Evolutionary conservation across 2,888 invertebrate genomes (phyloP).

Genomic region (Hirtodrosophila confusa): DNA sequence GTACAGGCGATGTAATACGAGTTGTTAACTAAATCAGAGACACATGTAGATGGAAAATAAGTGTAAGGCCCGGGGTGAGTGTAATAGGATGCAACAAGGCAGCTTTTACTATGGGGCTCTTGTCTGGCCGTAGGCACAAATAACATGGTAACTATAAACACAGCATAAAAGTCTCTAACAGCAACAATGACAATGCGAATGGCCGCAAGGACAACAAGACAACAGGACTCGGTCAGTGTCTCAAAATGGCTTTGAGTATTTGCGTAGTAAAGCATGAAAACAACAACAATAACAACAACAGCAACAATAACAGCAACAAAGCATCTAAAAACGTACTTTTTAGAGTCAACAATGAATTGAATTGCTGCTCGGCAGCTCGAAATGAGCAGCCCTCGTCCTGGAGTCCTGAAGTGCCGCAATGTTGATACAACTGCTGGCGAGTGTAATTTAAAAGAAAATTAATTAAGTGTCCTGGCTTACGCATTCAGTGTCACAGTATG

Average conservation of each 20-base stretch:
- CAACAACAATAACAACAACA: slow-evolving; percentile 2
- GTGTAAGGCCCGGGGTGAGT: background rate
- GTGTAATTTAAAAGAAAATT: slow-evolving; percentile 73
- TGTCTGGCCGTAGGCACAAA: slow-evolving; percentile 51
- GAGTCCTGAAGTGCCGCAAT: slow-evolving; percentile 20
- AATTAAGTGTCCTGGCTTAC: slow-evolving; percentile 60
- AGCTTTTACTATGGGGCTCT: slow-evolving; percentile 48
- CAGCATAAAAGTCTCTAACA: slow-evolving; percentile 54
- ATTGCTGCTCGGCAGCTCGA: slow-evolving; percentile 40
- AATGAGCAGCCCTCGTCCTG: slow-evolving; percentile 46
- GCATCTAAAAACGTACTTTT: slow-evolving; percentile 50
- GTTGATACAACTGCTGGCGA: slow-evolving; percentile 63
- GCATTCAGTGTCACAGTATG: slow-evolving; percentile 15
- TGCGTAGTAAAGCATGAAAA: slow-evolving; percentile 22
- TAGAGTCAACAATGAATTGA: slow-evolving; percentile 72
- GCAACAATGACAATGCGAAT: slow-evolving; percentile 33
- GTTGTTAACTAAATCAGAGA: slow-evolving; percentile 66
- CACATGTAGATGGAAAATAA: slow-evolving; percentile 42
- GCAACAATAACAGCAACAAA: background rate
- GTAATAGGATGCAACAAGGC: slow-evolving; percentile 18
- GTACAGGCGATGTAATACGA: slow-evolving; percentile 58
- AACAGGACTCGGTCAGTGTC: slow-evolving; percentile 7
- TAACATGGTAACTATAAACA: slow-evolving; percentile 57
- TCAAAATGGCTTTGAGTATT: slow-evolving; percentile 39
- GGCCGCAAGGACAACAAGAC: slow-evolving; percentile 23